Base-by-base conservation (phyloP, 2,113 vertebrate genomes). In the Pseudorasbora parva region DNA sequence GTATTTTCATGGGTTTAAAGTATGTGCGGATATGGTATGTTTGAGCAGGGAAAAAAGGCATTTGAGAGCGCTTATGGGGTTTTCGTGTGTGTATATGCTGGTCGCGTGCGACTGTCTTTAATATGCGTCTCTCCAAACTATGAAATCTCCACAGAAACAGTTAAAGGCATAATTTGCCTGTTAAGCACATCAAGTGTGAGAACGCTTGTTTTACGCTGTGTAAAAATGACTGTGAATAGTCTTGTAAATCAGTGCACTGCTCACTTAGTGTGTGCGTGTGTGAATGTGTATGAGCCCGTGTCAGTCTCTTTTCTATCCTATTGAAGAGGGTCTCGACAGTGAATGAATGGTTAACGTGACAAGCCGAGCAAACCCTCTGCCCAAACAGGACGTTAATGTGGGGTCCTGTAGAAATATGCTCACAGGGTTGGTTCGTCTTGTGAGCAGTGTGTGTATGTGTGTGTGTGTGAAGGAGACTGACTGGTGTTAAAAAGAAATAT, bases 401-500 rank as follows among this genome's bases (percentile, higher is more conserved):
- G 59, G 41, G 81, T 83, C 75, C 60, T 69, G 56, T 25, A 64
- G 21, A 62, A 77, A n/a, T 25, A 62, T 68, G 75, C 73, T 80
- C 0, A 8, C 4, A 51, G 23, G 72, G 17, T 41, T 51, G 69
- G 49, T 56, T 19, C 11, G 4, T 79, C 23, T 23, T 79, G 64
- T 19, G 57, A 64, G 78, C 41, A 62, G 37, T 43, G 59, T 83
- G 69, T 82, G 41, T 71, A 78, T 83, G 85, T 74, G 72, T 83
- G 81, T 80, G 82, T 78, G 81, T 86, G 81, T 51, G 84, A 85
- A 90, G 90, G 89, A 88, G 91, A 66, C 51, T 90, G 90, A 91
- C 90, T 90, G 89, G 91, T 92, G 90, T 90, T 93, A 94, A 94
- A 94, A 91, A 92, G 92, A 92, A 93, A 94, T 93, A 94, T 93